A percentile compares a stretch with the other conserved stretches of the same genome.
Conservation (phyloP, 2,888 invertebrate genomes). For the Alitta virens region DNA sequence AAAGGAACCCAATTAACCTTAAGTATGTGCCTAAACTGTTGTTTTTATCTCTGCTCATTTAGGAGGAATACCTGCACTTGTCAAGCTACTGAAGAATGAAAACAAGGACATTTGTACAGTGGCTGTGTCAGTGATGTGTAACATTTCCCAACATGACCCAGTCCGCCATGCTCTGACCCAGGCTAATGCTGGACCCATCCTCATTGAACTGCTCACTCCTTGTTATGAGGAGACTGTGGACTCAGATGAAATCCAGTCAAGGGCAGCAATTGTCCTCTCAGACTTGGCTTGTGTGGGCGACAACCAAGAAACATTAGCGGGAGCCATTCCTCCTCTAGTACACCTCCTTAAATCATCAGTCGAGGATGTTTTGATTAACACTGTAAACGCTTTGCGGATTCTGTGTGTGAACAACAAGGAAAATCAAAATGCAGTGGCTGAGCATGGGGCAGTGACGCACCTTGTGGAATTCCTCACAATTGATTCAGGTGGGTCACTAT, state of each 20-base stretch:
- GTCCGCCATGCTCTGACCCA: conserved; percentile 45
- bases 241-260: conserved; percentile 48
- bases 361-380: conserved; percentile 55
- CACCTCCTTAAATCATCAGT: conserved; percentile 49
- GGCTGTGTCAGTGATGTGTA: conserved; percentile 53
- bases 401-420: conserved; percentile 43
- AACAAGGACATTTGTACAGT: conserved; percentile 50
- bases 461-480: conserved; percentile 54
- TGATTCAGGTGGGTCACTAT: conserved; percentile 45
- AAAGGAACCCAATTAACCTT: no score
- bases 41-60: no score
- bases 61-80: conserved; percentile 51
- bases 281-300: conserved; percentile 51
- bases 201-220: conserved; percentile 48
- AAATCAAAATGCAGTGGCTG: conserved; percentile 51
- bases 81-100: conserved; percentile 43
- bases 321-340: conserved; percentile 48
- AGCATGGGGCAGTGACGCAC: conserved; percentile 46
- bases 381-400: conserved; percentile 55
- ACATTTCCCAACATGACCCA: conserved; percentile 51
- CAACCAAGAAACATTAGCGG: conserved; percentile 47
- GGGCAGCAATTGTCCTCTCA: conserved; percentile 52
- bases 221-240: conserved; percentile 33
- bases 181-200: conserved; percentile 44
- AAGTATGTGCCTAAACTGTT: no score